Evolutionary conservation across 92 coral and sea anemone genomes (phyloP).

Genomic region (Palythoa heliodiscus): DNA sequence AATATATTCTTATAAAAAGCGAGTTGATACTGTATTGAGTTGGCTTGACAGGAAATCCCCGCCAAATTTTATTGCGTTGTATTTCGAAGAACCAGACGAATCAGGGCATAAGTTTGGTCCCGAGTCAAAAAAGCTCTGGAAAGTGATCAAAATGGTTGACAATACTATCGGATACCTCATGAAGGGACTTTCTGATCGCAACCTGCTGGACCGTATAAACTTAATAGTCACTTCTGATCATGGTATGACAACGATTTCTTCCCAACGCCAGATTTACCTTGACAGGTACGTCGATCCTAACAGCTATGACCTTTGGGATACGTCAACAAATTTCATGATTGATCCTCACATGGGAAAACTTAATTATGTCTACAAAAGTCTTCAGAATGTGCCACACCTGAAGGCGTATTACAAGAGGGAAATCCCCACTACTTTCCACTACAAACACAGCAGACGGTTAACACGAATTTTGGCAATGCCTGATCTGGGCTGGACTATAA

Average conservation of each 20-base stretch:
- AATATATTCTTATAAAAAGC: slow-evolving; percentile 65
- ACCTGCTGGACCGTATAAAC: slow-evolving; percentile 68
- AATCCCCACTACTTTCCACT: slow-evolving; percentile 71
- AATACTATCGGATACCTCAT: slow-evolving; percentile 69
- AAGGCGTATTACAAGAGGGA: slow-evolving; percentile 72
- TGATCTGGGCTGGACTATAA: slow-evolving; percentile 87
- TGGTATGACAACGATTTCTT: slow-evolving; percentile 86
- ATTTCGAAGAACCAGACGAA: slow-evolving; percentile 88
- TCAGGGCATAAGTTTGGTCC: slow-evolving; percentile 74
- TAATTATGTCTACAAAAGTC: slow-evolving; percentile 52
- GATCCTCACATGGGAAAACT: slow-evolving; percentile 67
- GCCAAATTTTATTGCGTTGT: slow-evolving; percentile 86
- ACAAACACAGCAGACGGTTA: slow-evolving; percentile 64
- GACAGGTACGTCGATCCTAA: slow-evolving; percentile 66
- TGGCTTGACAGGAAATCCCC: slow-evolving; percentile 76
- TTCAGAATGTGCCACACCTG: slow-evolving; percentile 70
- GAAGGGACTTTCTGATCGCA: slow-evolving; percentile 44
- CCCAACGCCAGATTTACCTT: slow-evolving; percentile 59
- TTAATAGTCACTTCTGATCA: slow-evolving; percentile 86
- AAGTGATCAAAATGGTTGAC: slow-evolving; percentile 68
- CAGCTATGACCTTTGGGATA: slow-evolving; percentile 80
- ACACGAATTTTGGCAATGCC: slow-evolving; percentile 71
- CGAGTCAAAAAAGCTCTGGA: slow-evolving; percentile 60
- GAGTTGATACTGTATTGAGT: slow-evolving; percentile 60
- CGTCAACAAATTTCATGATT: slow-evolving; percentile 70